phyloP scores from a whole-genome alignment of 2,797 vertebrate species.

The Rhinoraja longicauda region DNA sequence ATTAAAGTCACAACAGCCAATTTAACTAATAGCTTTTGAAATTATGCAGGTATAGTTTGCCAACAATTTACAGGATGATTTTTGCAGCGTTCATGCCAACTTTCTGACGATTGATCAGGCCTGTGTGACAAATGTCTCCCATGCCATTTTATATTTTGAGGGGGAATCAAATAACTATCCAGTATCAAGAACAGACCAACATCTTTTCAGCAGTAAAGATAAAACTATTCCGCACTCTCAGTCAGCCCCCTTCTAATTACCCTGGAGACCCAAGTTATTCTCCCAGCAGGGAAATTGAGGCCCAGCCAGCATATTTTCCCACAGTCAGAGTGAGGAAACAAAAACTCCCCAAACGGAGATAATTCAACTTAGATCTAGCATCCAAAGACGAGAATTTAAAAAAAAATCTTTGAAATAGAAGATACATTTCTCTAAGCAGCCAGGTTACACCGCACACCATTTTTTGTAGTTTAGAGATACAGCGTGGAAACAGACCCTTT shows the following conservation, averaged over 20 bases:
- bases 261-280: slow-evolving; percentile 27
- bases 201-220: background rate
- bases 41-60: background rate
- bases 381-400: background rate
- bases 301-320: slow-evolving; percentile 16
- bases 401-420: background rate
- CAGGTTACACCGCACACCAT: background rate
- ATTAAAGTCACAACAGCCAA: background rate
- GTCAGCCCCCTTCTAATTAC: background rate
- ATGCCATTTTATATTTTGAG: background rate
- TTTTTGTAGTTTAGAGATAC: too few species aligned
- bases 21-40: background rate
- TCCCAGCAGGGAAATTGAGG: background rate
- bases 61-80: background rate
- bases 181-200: background rate
- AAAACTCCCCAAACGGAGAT: background rate
- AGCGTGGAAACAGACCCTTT: too few species aligned
- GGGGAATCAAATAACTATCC: background rate
- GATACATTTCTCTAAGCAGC: background rate
- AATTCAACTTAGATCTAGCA: background rate
- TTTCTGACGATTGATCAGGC: background rate
- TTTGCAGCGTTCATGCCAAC: background rate
- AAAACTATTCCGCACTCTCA: slow-evolving; percentile 1
- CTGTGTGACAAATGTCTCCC: too few species aligned
- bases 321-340: background rate